Percentiles rank a stretch among this genome's conserved stretches.
Conservation (phyloP, 2,888 invertebrate species). For the Tyria jacobaeae region DNA sequence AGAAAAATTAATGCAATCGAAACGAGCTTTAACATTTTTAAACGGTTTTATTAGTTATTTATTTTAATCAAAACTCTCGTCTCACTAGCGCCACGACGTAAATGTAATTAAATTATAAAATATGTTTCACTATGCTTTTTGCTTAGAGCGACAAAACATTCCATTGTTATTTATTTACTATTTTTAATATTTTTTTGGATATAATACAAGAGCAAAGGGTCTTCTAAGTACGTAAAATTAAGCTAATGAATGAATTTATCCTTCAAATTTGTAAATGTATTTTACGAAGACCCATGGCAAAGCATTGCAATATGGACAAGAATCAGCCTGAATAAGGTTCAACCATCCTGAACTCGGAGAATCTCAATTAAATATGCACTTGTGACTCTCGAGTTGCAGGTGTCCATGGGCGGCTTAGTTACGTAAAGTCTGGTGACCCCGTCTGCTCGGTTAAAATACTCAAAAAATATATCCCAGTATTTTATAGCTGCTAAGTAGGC, state of each 20-base stretch:
- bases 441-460: no score
- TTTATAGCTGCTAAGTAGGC: no score
- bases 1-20: slow-evolving; percentile 7
- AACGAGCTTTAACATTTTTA: neutral
- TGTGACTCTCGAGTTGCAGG: no score
- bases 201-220: slow-evolving; percentile 2
- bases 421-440: no score
- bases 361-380: no score
- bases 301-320: no score
- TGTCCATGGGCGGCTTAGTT: no score
- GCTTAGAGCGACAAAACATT: slow-evolving; percentile 31
- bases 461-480: neutral
- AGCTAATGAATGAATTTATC: neutral
- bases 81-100: slow-evolving; percentile 12
- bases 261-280: neutral
- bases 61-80: neutral
- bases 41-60: no score
- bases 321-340: no score
- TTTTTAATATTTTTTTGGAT: slow-evolving; percentile 1
- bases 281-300: no score
- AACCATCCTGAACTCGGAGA: no score
- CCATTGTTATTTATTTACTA: slow-evolving; percentile 21
- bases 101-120: slow-evolving; percentile 16
- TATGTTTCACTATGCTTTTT: slow-evolving; percentile 19
- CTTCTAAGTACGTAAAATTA: neutral